Base-by-base conservation (phyloP, 2,113 vertebrate species). In the Mormyrus iriodes region DNA sequence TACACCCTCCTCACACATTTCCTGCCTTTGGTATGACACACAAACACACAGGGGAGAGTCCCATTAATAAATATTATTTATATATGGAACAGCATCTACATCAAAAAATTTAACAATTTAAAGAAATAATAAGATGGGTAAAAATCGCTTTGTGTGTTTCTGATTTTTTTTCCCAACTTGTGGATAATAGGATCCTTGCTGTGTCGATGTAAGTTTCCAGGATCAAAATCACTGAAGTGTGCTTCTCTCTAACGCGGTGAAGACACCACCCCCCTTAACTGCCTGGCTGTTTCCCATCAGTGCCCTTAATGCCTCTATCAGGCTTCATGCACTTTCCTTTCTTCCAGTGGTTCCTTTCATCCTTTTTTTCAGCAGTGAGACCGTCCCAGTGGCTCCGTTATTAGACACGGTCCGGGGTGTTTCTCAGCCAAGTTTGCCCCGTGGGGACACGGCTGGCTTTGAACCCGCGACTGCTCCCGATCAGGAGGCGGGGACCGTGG, bases 341-440 rank as follows among this genome's bases (percentile, higher is more conserved):
- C 39, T 55, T 55, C 12, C 49, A 21, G 31, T 55, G 8, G 6
- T 44, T 42, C 55, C 31, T 46, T 65, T 24, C 53, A 42, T 44
- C 86, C 55, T 39, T 51, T 3, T 49, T 61, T 12, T 35, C 19
- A 90, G 35, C 90, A 90, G 90, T n/a, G 79, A 39, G 52, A 39
- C 39, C 19, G 79, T 46, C 35, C 52, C 35, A 15, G 88, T 88
- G 93, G 93, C 91, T 91, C 92, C 93, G 87, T 93, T 92, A 91
- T 92, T 94, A 94, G 92, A 90, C 55, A 44, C 35, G 52, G 84
- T 85, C 83, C 39, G 83, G 91, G 94, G 93, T 91, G 89, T 92
- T 92, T 91, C 94, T 93, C 94, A 90, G 92, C 93, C 94, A 94
- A 95, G 94, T 94, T 93, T 95, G 93, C 94, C 92, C 93, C 92